Base-by-base conservation (phyloP, 2,797 vertebrate genomes). In the Periparus ater region DNA sequence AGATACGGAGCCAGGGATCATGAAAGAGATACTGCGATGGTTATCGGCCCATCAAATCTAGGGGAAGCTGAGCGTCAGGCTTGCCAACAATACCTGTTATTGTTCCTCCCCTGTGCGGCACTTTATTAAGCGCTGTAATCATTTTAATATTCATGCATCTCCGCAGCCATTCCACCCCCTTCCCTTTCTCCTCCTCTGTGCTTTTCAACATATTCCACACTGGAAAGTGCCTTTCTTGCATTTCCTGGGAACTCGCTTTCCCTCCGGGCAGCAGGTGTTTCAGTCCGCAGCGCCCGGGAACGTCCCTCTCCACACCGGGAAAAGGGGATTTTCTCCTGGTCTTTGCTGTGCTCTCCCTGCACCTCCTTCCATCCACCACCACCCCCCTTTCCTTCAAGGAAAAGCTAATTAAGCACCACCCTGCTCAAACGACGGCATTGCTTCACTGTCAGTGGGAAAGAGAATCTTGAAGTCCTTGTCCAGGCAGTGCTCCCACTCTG, bases 1-100 rank as follows among this genome's bases (percentile, higher is more conserved):
- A 95, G 77, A 96, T 92, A 94, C n/a, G 29, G 85, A 97, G 96
- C 97, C 96, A 96, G 96, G 97, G 95, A 97, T 97, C 95, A 97
- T 96, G 91, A 95, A 96, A 96, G 93, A 97, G 95, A 97, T 96
- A 97, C 91, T 94, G 95, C 15, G 96, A 96, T 97, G 95, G 44
- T 96, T 97, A 97, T 96, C 96, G 7, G 83, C 91, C 63, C 95
- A 91, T 95, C 72, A 96, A 96, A 97, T 95, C 91, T 88, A 96
- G 93, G 90, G 91, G 81, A 87, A 87, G 67, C 80, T 86, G 88
- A 80, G 81, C 53, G 26, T 85, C 77, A 45, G 77, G 85, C 93
- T 77, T 47, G 88, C 95, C 82, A 93, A 95, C 91, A 93, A 84
- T 94, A 74, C 79, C 60, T 78, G 88, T 97, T 97, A 96, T 96